Conservation (phyloP, 2,113 vertebrate genomes). For the Amia ocellicauda region DNA sequence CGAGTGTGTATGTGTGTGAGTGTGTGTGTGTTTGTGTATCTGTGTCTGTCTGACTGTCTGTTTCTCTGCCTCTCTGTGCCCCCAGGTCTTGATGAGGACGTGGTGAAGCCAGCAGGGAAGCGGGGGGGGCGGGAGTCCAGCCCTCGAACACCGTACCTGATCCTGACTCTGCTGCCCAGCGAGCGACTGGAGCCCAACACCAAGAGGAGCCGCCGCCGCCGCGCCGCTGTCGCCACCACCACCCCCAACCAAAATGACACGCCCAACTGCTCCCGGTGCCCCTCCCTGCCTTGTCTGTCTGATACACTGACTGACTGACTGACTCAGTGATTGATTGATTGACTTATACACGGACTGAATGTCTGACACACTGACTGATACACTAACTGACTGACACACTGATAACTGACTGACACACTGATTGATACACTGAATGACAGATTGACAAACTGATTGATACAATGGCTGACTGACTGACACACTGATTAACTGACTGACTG, state of each 20-base stretch:
- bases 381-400: too few species aligned
- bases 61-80: not conserved
- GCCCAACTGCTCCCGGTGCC: slow-evolving; percentile 66
- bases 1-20: slow-evolving; percentile 42
- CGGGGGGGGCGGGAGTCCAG: slow-evolving; percentile 59
- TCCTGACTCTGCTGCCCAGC: slow-evolving; percentile 70
- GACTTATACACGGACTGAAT: too few species aligned
- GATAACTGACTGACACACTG: too few species aligned
- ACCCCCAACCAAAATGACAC: too few species aligned
- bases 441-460: too few species aligned
- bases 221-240: slow-evolving; percentile 64
- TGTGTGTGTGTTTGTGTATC: not conserved
- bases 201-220: slow-evolving; percentile 67
- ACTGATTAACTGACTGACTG: too few species aligned
- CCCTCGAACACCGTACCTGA: slow-evolving; percentile 72
- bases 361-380: not conserved
- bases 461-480: too few species aligned
- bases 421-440: too few species aligned
- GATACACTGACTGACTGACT: not conserved
- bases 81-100: slow-evolving; percentile 66
- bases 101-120: slow-evolving; percentile 53
- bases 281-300: not conserved
- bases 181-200: slow-evolving; percentile 61
- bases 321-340: not conserved
- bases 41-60: not conserved